Conservation (phyloP, 2,113 vertebrate species). For the Microtus montanus region DNA sequence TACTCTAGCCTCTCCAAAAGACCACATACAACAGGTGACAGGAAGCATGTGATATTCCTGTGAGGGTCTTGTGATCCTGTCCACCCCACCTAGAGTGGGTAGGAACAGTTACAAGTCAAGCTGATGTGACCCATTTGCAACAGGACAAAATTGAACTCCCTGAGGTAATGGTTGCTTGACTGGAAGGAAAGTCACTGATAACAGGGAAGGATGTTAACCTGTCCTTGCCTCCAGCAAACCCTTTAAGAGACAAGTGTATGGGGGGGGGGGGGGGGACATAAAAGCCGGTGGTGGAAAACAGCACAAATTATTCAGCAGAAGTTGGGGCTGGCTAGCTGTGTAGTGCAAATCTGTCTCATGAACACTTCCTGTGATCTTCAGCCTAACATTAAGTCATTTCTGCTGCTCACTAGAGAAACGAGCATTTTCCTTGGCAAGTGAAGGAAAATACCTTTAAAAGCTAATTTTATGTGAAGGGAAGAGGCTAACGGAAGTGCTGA, state of each 20-base stretch:
- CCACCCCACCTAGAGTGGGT: rapidly evolving
- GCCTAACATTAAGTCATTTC: neutral
- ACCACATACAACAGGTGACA: neutral
- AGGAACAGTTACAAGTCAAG: neutral
- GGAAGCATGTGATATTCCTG: too few relatives aligned
- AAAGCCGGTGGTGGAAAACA: slow-evolving; percentile 2
- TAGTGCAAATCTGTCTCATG: neutral
- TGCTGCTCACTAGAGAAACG: neutral
- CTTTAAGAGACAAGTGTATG: neutral
- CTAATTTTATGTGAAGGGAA: neutral
- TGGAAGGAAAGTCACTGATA: neutral
- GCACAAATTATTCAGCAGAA: neutral
- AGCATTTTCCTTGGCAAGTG: neutral
- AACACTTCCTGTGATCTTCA: neutral
- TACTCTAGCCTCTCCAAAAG: neutral
- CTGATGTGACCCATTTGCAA: neutral
- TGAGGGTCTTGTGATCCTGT: neutral
- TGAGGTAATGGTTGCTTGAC: neutral
- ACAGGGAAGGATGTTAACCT: neutral
- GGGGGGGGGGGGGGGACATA: neutral
- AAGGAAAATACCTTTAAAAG: slow-evolving; percentile 10
- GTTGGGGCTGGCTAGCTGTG: neutral
- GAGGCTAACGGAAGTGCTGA: neutral
- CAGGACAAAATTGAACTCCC: neutral
- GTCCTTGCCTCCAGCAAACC: neutral